Base-by-base conservation (phyloP, 2,113 vertebrate species). In the Siphamia tubifer region DNA sequence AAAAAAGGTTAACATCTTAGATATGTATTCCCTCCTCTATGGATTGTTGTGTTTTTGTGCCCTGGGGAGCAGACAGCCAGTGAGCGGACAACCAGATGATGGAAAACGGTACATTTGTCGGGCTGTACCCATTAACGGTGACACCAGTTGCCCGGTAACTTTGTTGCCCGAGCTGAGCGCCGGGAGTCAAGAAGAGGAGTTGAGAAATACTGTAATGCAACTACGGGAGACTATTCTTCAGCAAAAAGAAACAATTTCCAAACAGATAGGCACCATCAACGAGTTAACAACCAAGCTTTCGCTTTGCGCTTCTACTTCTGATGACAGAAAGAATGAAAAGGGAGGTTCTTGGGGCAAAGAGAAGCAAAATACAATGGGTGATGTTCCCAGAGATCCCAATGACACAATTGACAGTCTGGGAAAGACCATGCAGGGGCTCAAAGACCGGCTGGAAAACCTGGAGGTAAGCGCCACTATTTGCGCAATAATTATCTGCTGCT, bases 191-290 rank as follows among this genome's bases (percentile, higher is more conserved):
- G 96, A 97, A 84, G 95, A 96, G 63, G 96, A 96, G 82, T 92
- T 98, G 51, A 91, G 93, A 36, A 94, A 94, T 60, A 96, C 95
- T 0, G 94, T 98, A 48, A 90, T 96, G 89, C 96, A 98, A 89
- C 94, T 99, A 4, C 92, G 96, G 17, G 96, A 99, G 84, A 98
- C 96, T 4, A 94, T 98, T 73, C 86, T 96, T 62, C 95, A 94
- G 79, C 97, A 99, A 87, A 97, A 98, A 69, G 96, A 98, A 81
- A 97, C 94, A 0, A 94, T 99, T 48, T 93, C 94, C 10, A 94
- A 92, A 58, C 98, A 99, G 77, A 86, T 93, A 19, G 95, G 95
- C 17, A 92, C 96, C 34, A 97, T 99, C 86, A 93, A 94, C 61
- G 97, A 99, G 87, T 90, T 99, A 42, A 98, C 95, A 2, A 92